Conservation (phyloP, 2,888 invertebrate genomes). For the Diogma glabrata region DNA sequence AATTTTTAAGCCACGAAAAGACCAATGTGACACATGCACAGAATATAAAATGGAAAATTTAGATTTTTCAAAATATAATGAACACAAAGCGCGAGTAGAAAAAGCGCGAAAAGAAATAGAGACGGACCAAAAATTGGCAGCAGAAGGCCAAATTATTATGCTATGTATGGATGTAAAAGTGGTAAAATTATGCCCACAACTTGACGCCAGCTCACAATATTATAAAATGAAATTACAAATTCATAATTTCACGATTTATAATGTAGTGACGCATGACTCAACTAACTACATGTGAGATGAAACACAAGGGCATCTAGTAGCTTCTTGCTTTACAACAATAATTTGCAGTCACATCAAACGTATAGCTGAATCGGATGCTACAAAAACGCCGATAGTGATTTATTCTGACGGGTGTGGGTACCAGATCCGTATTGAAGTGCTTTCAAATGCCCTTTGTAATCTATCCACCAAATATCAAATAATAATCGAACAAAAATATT, state of each 20-base stretch:
- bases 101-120: background rate
- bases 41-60: slow-evolving; percentile 2
- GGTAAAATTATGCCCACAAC: slow-evolving; percentile 11
- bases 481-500: background rate
- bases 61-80: background rate
- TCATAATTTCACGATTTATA: slow-evolving; percentile 5
- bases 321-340: slow-evolving; percentile 5
- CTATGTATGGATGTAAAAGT: slow-evolving; percentile 13
- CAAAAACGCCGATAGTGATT: slow-evolving; percentile 5
- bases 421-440: slow-evolving; percentile 3
- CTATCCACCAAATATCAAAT: slow-evolving; percentile 1
- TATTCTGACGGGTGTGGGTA: slow-evolving; percentile 11
- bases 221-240: slow-evolving; percentile 13
- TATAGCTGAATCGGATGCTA: background rate
- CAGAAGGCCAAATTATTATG: background rate
- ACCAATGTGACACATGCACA: slow-evolving; percentile 11
- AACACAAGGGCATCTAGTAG: slow-evolving; percentile 1
- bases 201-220: slow-evolving; percentile 8
- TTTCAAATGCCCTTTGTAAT: slow-evolving; percentile 3
- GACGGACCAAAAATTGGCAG: background rate
- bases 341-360: background rate
- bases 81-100: background rate
- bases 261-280: slow-evolving; percentile 10
- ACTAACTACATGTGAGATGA: slow-evolving; percentile 10
- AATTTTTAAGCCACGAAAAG: slow-evolving; percentile 6